Evolutionary conservation across 1,140 invertebrate species (phyloP).

Genomic region (Eufriesea mexicana): DNA sequence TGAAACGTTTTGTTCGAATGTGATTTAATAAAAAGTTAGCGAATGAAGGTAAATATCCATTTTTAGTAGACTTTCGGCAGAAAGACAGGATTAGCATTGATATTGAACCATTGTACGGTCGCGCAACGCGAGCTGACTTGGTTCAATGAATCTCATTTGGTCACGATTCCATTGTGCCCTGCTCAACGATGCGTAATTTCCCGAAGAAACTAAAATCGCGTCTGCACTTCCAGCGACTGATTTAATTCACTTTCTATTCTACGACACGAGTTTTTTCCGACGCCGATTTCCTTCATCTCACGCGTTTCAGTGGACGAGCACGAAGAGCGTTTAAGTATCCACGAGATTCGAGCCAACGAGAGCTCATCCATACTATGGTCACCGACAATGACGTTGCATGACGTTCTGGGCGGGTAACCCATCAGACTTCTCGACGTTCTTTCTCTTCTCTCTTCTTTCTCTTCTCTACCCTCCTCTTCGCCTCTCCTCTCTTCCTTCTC

Average conservation of each 20-base stretch:
- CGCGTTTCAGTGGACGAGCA: conserved; percentile 57
- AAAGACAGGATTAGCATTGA: not conserved
- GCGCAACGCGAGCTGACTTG: not conserved
- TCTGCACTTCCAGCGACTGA: not conserved
- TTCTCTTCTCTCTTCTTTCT: conserved; percentile 49
- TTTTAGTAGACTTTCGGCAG: too few species aligned
- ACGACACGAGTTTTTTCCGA: conserved; percentile 30
- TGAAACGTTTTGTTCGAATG: too few species aligned
- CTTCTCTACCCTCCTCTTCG: conserved; percentile 44
- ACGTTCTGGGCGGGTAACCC: conserved; percentile 80
- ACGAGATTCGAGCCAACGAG: conserved; percentile 57
- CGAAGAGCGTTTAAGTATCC: conserved; percentile 64
- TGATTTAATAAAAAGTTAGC: not conserved
- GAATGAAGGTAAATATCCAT: not conserved
- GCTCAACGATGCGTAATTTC: not conserved
- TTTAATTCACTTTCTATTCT: conserved; percentile 36
- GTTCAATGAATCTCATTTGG: not conserved
- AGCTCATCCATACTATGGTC: conserved; percentile 62
- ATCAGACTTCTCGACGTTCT: conserved; percentile 74
- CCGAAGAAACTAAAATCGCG: not conserved
- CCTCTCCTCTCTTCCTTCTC: conserved; percentile 43
- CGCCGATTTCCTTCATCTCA: conserved; percentile 41
- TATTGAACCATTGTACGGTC: not conserved
- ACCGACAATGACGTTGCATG: conserved; percentile 79
- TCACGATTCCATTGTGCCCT: not conserved